A percentile compares a stretch with the other conserved stretches of the same genome.
These are phyloP conservation scores for Charadrius vociferus DNA, from an alignment of 2,113 vertebrate genomes.

Conservation along the genomic window DNA sequence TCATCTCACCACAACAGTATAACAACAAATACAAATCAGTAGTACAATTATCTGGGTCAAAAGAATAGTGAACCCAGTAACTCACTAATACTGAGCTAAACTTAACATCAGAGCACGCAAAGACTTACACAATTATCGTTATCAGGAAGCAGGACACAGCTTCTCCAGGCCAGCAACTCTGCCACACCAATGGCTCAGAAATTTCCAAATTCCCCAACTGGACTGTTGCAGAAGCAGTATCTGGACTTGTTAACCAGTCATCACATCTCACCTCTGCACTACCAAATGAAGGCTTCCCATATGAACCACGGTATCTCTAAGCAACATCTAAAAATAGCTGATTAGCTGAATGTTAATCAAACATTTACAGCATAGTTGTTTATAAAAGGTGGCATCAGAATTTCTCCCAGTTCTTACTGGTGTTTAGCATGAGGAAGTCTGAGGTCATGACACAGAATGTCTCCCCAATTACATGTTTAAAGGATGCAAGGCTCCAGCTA, in stretches of 20 bases:
- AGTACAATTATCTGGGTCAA: neutral
- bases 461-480: neutral
- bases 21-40: neutral
- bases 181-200: neutral
- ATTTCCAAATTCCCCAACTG: neutral
- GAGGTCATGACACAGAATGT: neutral
- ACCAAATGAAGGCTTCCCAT: neutral
- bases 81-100: neutral
- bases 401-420: neutral
- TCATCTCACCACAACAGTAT: neutral
- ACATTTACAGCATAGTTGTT: neutral
- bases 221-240: neutral
- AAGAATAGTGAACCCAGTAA: neutral
- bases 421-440: neutral
- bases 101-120: rapidly evolving
- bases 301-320: neutral
- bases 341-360: neutral
- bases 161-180: neutral
- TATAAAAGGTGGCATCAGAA: neutral
- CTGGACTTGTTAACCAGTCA: neutral
- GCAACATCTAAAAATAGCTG: neutral
- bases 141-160: neutral
- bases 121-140: neutral
- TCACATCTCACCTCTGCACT: neutral
- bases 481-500: neutral